Evolutionary conservation across 1,140 invertebrate genomes (phyloP).

Genomic region (Cyphomyrmex costatus): DNA sequence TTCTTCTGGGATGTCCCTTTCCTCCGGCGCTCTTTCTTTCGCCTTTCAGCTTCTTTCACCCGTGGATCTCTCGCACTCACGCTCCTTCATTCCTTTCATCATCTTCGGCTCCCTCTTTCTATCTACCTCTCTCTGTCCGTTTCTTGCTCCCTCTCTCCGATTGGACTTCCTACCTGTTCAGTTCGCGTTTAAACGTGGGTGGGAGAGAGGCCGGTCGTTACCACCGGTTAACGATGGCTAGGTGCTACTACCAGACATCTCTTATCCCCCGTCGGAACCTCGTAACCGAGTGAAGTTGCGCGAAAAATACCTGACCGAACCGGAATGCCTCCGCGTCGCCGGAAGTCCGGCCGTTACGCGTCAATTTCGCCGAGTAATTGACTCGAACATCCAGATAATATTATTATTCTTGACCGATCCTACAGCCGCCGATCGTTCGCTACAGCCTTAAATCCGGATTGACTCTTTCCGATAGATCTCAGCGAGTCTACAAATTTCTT

Average conservation of each 20-base stretch:
- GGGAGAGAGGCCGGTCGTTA: conserved; percentile 72
- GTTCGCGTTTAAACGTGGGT: conserved; percentile 55
- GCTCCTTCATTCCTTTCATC: background rate
- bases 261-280: conserved; percentile 69
- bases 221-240: conserved; percentile 67
- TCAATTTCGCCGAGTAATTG: conserved; percentile 62
- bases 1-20: conserved; percentile 35
- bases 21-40: conserved; percentile 14
- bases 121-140: background rate
- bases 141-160: conserved; percentile 15
- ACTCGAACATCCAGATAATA: conserved; percentile 54
- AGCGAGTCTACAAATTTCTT: conserved; percentile 3
- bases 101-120: conserved; percentile 12
- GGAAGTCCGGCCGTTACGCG: conserved; percentile 58
- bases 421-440: background rate
- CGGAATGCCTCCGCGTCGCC: conserved; percentile 42
- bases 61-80: conserved; percentile 21
- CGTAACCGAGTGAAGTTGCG: conserved; percentile 35
- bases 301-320: conserved; percentile 38
- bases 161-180: conserved; percentile 63
- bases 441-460: background rate
- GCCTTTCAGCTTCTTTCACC: conserved; percentile 3
- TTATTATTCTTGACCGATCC: conserved; percentile 57
- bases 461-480: background rate
- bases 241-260: conserved; percentile 68